Conservation (phyloP, 2,113 vertebrate genomes). For the Atractosteus spatula region DNA sequence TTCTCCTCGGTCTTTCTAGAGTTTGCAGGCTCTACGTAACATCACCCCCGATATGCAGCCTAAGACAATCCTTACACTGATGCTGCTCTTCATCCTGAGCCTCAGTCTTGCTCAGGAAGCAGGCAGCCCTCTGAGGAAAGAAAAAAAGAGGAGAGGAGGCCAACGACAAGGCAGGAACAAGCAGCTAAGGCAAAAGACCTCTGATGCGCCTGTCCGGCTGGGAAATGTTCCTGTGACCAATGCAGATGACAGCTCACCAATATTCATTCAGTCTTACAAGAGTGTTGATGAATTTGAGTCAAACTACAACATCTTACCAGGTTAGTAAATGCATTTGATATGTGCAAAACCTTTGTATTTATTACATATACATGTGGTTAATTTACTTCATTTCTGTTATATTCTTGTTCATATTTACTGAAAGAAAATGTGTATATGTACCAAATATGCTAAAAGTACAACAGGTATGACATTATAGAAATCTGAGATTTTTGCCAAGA, state of each 20-base stretch:
- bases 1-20: conserved; percentile 1
- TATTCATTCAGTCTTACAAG: conserved; percentile 65
- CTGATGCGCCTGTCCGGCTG: neutral
- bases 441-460: no score
- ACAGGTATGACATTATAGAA: neutral
- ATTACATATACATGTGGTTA: neutral
- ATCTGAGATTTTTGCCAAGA: neutral
- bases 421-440: neutral
- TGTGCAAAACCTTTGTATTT: neutral
- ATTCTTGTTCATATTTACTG: neutral
- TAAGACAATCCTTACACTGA: conserved; percentile 46
- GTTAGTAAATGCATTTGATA: conserved; percentile 54
- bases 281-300: conserved; percentile 65
- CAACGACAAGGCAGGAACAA: conserved; percentile 18
- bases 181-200: conserved; percentile 11
- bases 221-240: conserved; percentile 38
- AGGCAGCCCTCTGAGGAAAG: conserved; percentile 24
- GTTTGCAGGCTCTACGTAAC: conserved; percentile 21
- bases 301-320: conserved; percentile 80
- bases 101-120: conserved; percentile 47
- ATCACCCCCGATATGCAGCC: conserved; percentile 65
- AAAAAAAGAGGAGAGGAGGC: conserved; percentile 44
- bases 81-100: conserved; percentile 55
- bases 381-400: neutral
- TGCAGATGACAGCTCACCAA: conserved; percentile 46